Conservation (phyloP, 2,888 invertebrate genomes). For the Stenichneumon culpator region DNA sequence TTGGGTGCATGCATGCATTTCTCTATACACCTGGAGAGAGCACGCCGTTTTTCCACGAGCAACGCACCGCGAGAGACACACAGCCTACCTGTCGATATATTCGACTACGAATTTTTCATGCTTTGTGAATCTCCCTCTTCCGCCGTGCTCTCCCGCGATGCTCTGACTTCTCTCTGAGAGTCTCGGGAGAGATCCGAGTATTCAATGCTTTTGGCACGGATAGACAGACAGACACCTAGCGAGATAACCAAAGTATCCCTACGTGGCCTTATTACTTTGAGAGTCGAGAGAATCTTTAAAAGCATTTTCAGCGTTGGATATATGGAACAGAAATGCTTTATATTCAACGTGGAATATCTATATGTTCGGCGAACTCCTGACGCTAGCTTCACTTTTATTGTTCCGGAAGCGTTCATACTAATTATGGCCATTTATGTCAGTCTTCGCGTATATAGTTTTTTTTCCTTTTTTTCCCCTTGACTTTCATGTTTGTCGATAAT, state of each 20-base stretch:
- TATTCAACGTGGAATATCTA: neutral
- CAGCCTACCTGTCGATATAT: conserved; percentile 64
- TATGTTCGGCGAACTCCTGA: neutral
- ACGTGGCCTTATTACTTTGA: conserved; percentile 34
- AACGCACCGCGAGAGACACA: conserved; percentile 63
- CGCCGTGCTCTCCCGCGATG: neutral
- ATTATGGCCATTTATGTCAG: neutral
- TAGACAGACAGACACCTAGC: neutral
- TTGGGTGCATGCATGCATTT: conserved; percentile 27
- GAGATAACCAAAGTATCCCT: conserved; percentile 10
- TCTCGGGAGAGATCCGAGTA: neutral
- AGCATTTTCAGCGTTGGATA: neutral
- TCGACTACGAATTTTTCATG: conserved; percentile 70
- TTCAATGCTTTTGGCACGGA: neutral
- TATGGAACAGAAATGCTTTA: neutral
- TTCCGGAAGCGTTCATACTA: neutral
- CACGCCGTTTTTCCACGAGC: conserved; percentile 39
- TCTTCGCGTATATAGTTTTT: neutral
- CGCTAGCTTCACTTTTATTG: neutral
- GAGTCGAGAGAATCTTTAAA: neutral
- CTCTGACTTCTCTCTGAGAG: neutral
- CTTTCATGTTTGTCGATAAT: neutral
- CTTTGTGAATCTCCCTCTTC: conserved; percentile 65
- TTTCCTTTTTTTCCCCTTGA: neutral
- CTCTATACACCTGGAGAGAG: conserved; percentile 6